Conservation (phyloP, 2,888 invertebrate genomes). For the Lasioglossum zephyrum region DNA sequence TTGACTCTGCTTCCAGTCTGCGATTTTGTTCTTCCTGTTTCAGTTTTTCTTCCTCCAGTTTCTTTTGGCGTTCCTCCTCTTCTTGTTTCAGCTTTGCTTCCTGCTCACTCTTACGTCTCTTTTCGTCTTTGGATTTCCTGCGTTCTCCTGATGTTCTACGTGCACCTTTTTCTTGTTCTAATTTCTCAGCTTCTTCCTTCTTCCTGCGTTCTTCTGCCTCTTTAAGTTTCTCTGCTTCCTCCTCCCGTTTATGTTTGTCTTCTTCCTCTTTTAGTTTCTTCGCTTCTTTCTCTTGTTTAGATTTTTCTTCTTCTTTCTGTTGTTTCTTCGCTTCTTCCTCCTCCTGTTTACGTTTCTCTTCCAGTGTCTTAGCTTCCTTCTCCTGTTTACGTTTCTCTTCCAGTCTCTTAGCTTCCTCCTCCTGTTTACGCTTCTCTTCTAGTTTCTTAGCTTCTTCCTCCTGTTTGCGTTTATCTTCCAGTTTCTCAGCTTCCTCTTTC, state of each 20-base stretch:
- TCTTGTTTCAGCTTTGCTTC: slow-evolving; percentile 60
- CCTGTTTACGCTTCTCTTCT: slow-evolving; percentile 43
- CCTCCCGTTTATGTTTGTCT: slow-evolving; percentile 59
- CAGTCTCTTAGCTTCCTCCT: slow-evolving; percentile 44
- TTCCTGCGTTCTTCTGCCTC: slow-evolving; percentile 75
- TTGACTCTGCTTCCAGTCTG: neutral
- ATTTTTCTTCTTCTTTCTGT: slow-evolving; percentile 23
- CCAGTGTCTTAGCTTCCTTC: slow-evolving; percentile 70
- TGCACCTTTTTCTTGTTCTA: slow-evolving; percentile 59
- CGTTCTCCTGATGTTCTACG: slow-evolving; percentile 70
- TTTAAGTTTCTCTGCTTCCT: slow-evolving; percentile 57
- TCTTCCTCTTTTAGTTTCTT: slow-evolving; percentile 53
- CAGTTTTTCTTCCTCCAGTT: neutral
- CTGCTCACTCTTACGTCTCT: slow-evolving; percentile 53
- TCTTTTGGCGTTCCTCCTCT: slow-evolving; percentile 27
- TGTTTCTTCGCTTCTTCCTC: slow-evolving; percentile 19
- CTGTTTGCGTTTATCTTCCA: slow-evolving; percentile 47
- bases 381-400: slow-evolving; percentile 68
- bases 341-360: slow-evolving; percentile 62
- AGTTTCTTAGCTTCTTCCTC: slow-evolving; percentile 48
- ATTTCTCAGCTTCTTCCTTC: slow-evolving; percentile 68
- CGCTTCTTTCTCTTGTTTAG: slow-evolving; percentile 55
- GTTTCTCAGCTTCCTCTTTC: slow-evolving; percentile 54
- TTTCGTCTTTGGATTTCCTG: slow-evolving; percentile 73
- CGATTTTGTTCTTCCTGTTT: neutral